These are phyloP conservation scores for Lepidotrigona ventralis DNA, from an alignment of 1,140 invertebrate species.

Conservation along the genomic window DNA sequence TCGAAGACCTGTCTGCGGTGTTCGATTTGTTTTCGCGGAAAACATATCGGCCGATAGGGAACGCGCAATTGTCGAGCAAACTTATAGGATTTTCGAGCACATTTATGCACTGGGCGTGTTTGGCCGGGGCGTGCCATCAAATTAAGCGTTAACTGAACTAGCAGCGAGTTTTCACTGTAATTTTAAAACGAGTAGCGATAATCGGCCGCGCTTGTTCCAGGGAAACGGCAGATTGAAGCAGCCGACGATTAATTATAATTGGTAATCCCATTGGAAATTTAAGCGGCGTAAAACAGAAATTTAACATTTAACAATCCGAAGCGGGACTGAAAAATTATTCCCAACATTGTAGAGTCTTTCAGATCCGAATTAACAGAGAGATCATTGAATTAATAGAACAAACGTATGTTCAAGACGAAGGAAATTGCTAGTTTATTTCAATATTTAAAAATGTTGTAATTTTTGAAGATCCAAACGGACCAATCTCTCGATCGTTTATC, in stretches of 20 bases:
- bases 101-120: not conserved
- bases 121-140: too few relatives aligned
- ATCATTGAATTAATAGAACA: too few relatives aligned
- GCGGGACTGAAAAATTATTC: not conserved
- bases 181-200: not conserved
- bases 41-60: not conserved
- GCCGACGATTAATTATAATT: not conserved
- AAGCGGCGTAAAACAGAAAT: too few relatives aligned
- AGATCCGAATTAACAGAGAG: not conserved
- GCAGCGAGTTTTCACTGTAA: not conserved
- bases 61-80: not conserved
- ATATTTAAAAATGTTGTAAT: too few relatives aligned
- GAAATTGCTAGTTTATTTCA: too few relatives aligned
- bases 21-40: not conserved
- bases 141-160: not conserved
- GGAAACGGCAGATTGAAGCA: not conserved
- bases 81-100: not conserved
- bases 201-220: not conserved
- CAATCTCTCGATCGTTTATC: too few relatives aligned
- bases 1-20: too few relatives aligned
- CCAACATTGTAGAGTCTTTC: not conserved
- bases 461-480: too few relatives aligned
- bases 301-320: too few relatives aligned
- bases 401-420: too few relatives aligned
- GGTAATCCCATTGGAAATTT: not conserved